phyloP scores from a whole-genome alignment of 2,113 vertebrate species.

The Myrmecobius fasciatus region DNA sequence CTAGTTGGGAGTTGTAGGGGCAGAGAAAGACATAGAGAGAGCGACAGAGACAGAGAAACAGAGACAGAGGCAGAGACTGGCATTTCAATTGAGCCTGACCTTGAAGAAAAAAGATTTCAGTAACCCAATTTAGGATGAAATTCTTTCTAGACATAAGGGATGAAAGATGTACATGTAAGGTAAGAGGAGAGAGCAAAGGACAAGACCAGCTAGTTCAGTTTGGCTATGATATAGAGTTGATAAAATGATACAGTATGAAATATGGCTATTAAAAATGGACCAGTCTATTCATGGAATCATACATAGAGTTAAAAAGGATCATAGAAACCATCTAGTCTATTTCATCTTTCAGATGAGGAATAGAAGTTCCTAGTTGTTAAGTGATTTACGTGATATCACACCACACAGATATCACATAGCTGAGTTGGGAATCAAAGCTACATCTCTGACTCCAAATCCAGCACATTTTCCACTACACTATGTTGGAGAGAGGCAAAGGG shows the following conservation, averaged over 20 bases:
- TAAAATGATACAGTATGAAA: neutral
- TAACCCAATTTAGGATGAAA: neutral
- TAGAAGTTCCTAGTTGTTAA: neutral
- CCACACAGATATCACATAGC: neutral
- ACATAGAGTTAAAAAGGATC: neutral
- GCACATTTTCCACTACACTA: neutral
- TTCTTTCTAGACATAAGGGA: neutral
- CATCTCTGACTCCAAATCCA: neutral
- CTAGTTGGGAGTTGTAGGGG: neutral
- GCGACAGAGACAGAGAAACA: too few relatives aligned
- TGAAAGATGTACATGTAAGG: neutral
- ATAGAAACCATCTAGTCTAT: neutral
- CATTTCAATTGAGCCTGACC: neutral
- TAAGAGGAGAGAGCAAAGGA: neutral
- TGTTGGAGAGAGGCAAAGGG: neutral
- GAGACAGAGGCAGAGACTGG: too few relatives aligned
- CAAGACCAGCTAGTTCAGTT: neutral
- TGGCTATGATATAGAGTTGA: neutral
- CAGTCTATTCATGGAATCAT: neutral
- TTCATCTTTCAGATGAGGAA: neutral
- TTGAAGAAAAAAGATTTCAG: neutral
- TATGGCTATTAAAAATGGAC: neutral
- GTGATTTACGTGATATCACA: neutral
- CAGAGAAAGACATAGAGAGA: too few relatives aligned
- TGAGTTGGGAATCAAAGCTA: neutral